Evolutionary conservation across 2,797 vertebrate genomes (phyloP), one percentile per base, ranked within the genome.

Genomic region (Chanos chanos): DNA sequence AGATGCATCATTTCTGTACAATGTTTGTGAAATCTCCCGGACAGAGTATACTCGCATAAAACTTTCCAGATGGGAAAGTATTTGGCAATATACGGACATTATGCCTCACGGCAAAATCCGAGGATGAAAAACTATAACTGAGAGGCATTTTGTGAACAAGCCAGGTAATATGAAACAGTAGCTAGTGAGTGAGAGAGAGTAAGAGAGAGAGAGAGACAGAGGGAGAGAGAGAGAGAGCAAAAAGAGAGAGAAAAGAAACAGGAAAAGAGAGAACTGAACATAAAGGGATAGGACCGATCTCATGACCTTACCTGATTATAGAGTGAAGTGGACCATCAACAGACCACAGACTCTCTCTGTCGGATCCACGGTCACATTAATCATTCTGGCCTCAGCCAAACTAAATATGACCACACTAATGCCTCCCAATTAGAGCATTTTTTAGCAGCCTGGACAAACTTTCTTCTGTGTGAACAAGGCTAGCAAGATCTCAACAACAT

Each of bases 291-390:
- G 61, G 76, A 82, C 81, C 79, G 80, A 75, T 78, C 74, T 68
- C 70, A 57, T 70, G 70, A 61, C 48, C 58, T 64, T 71, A 82
- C 71, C 75, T 88, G 83, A 89, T 89, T 88, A 85, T 73, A 71
- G 75, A 75, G 83, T 88, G 85, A 90, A 90, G 73, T 56, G 68
- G 86, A 90, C 89, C 86, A 89, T 89, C 89, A 89, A 86, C 81
- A 51, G 78, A 60, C 75, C 74, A 51, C 59, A 49, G 70, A 72
- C 64, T 77, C 71, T 74, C 66, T 76, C 74, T 70, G 64, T 83
- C 79, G 81, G 77, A 56, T 82, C 71, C 74, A 61, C 55, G 73
- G 77, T 79, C 79, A 75, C 81, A 86, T 87, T 83, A 86, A 83
- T 85, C 83, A 83, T 59, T 67, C 80, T 76, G 68, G 66, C 52